Base-by-base conservation (phyloP, 2,888 invertebrate species). In the Diadegma fenestrale region DNA sequence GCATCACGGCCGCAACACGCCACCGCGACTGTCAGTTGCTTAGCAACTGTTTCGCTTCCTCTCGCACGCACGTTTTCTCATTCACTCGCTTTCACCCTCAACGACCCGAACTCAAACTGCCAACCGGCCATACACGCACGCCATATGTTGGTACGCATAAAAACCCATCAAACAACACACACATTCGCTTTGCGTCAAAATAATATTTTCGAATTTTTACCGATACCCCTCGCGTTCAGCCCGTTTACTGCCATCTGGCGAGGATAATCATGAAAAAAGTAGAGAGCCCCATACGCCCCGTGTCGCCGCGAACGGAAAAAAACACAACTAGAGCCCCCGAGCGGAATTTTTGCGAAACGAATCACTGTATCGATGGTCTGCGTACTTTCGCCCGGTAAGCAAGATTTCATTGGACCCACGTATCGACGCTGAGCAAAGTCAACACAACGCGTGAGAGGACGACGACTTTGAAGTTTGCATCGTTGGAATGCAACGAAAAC, bases 1-100 rank as follows among this genome's bases (percentile, higher is more conserved):
- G 8, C 51, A 19, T 19, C 51, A 19, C 51, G 8, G 54, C 22
- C 54, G 51, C 14, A 14, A 48, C n/a, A n/a, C 45, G 7, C 43
- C 4, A 66, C 48, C 19, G 14, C 19, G 14, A 69, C 78, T 82
- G 84, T 87, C 87, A 85, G 92, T 92, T 92, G 92, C 92, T 86
- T 92, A 91, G 92, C 92, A 92, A 92, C 92, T 90, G 86, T 80
- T 58, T 64, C 41, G 43, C 48, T 68, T 51, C 61, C 64, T 58
- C 73, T 51, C 58, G 22, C 64, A 43, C 51, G n/a, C n/a, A 19
- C 33, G 12, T 14, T 37, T 17, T 51, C 30, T 64, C 64, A 37
- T 37, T 54, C n/a, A 22, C 19, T 54, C 22, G 22, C 54, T 7
- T 45, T 61, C 61, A n/a, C 41, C 45, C 64, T 19, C n/a, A 51